Conservation (phyloP, 2,888 invertebrate species). For the Caenorhabditis zanzibari region DNA sequence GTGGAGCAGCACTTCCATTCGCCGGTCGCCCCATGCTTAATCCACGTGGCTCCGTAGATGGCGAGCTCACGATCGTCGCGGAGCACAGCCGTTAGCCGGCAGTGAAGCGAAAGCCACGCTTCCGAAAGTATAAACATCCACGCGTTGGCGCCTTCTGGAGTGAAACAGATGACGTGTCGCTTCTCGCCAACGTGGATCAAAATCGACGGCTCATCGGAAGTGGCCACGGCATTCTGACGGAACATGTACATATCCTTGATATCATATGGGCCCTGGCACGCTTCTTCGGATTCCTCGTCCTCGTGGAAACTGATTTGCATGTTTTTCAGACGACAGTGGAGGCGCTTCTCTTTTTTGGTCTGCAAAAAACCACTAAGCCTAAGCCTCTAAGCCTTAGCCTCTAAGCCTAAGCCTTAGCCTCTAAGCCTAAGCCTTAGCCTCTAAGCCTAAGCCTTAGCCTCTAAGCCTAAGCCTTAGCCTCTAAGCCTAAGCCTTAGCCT, state of each 20-base stretch:
- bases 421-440: too few species aligned
- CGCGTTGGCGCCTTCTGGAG: constrained; percentile 43
- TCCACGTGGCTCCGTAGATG: constrained; percentile 76
- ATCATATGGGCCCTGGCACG: constrained; percentile 38
- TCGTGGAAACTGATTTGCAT: constrained; percentile 76
- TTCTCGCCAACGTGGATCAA: constrained; percentile 45
- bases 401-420: too few species aligned
- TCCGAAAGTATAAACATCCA: constrained; percentile 63
- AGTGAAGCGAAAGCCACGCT: constrained; percentile 51
- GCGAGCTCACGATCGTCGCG: constrained; percentile 43
- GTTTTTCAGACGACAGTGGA: constrained; percentile 70
- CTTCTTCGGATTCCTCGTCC: constrained; percentile 70
- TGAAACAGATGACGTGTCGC: constrained; percentile 29
- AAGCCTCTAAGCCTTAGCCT: too few species aligned
- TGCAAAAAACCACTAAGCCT: constrained; percentile 28
- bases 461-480: too few species aligned
- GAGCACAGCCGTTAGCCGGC: constrained; percentile 29
- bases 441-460: too few species aligned
- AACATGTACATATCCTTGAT: constrained; percentile 58
- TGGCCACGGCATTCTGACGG: constrained; percentile 10
- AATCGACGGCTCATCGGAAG: neutral
- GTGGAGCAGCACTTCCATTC: constrained; percentile 72
- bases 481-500: too few species aligned
- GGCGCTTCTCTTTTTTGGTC: constrained; percentile 53
- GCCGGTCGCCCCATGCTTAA: constrained; percentile 74